Evolutionary conservation across 1,140 invertebrate species (phyloP), one percentile per base, ranked within the genome.

Genomic region (Papilio aristodemus): DNA sequence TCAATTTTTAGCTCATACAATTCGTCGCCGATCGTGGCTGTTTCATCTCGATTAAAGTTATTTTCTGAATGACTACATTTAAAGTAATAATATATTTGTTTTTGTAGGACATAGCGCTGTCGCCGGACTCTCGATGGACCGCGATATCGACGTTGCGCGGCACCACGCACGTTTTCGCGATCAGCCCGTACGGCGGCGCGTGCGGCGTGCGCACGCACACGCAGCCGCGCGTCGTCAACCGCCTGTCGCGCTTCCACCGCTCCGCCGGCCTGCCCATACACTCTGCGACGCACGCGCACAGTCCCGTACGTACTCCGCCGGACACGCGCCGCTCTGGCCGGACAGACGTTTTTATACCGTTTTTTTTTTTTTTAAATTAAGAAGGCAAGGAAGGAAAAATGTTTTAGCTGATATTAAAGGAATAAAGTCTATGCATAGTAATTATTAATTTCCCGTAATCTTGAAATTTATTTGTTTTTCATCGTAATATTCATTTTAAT

Each of bases 131-230:
- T 46, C 95, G 99, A 60, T 99, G 98, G 98, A 95, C 98, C 9
- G 96, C 98, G 13, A 95, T 99, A 0, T 97, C 97, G 25, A 99
- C 98, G 6, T 93, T 98, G 73, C 94, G 98, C 71, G 98, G 98
- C 68, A 99, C 98, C 1, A 99, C 98, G 14, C 99, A 99, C 87
- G 95, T 99, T 54, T 99, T 99, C 92, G 97, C 98, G 0, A 95
- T 99, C 9, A 98, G 97, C 22, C 97, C 98, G n/a, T 99, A 99
- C 86, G 99, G 98, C 72, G 99, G 98, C 70, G 93, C 95, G 64
- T 94, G 97, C 58, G 97, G 96, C 68, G 94, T 98, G 27, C 93
- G 98, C 70, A 99, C 98, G 8, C 98, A 99, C 91, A 96, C 96
- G 39, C 96, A 96, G 37, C 94, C 96, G 66, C 95, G 97, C 85